Evolutionary conservation across 2,888 invertebrate genomes (phyloP), one percentile per base, ranked within the genome.

Genomic region (Macroteleia sp.): DNA sequence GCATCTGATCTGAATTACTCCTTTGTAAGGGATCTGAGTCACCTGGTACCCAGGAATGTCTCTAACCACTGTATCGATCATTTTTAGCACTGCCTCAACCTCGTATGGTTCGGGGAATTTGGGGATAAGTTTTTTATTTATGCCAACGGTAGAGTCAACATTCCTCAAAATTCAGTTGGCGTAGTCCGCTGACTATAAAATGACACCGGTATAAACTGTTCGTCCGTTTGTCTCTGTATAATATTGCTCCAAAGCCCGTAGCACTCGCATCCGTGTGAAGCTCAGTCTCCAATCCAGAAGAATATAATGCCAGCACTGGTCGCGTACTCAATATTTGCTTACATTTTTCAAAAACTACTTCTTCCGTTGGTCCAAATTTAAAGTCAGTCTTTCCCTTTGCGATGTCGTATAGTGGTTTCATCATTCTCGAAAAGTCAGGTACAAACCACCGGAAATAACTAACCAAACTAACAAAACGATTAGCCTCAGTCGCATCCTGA

Each of bases 301-400:
- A 83, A 77, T 85, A 91, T n/a, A 89, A 75, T 1, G 77, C 71
- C 42, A 89, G 77, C 20, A 86, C 76, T n/a, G 86, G 87, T 57
- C 76, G 17, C 6, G 41, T 36, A 4, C 57, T 12, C 61, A 87
- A 73, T 25, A 8, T 10, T 2, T 2, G 14, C 56, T 85, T 85
- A 8, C 84, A 50, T 12, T 41, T 56, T 9, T 83, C 69, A 10
- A 48, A 48, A 8, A 48, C 20, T 16, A 1, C 30, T 12, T 16
- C 2, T 12, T 48, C 30, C 3, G 14, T 41, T 14, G 16, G 22
- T 3, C 75, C 81, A 64, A 86, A 87, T 28, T 67, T 44, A 75
- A 86, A 87, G 10, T 28, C 22, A 0, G 4, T 32, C 8, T 34
- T 16, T 48, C 22, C 22, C 6, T 81, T 83, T 0, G 77, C n/a